Evolutionary conservation across 2,797 vertebrate species (phyloP), one percentile per base, ranked within the genome.

Genomic region (Babyrousa celebensis): DNA sequence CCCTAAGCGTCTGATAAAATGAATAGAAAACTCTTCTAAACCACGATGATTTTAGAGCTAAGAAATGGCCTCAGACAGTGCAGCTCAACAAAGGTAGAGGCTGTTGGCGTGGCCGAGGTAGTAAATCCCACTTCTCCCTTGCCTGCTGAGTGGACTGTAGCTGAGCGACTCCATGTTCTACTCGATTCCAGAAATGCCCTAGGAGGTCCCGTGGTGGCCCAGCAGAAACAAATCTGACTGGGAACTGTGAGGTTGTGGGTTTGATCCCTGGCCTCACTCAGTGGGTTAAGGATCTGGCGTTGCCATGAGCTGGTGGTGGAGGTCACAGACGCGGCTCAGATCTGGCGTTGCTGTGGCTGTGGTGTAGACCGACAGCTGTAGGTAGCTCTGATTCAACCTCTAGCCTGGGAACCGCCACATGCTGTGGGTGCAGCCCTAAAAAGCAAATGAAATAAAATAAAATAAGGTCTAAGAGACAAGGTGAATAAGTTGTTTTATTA

Each of bases 31-130:
- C 20, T 29, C 63, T 15, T 29, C 63, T 15, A 60, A 85, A 67
- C 1, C 6, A 3, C 3, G 43, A 1, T 36, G 5, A 11, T 48
- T 11, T 32, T 68, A 72, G 89, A n/a, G 40, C 16, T 1, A 32
- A 80, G 71, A 84, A 56, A 60, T 27, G 48, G 43, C 84, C 62
- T 70, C 71, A 16, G 56, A 21, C 0, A 1, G 17, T 27, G 6
- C 3, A 0, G 18, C 23, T 23, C 56, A 48, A 27, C 67, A 10
- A 52, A 52, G 16, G 18, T 0, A 8, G 63, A 25, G 27, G 17
- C 32, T 20, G 2, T 25, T 2, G 0, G 0, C 3, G 0, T 3
- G 36, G 68, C 54, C 15, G 6, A 5, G 16, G 1, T 0, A 7
- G 68, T 2, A 23, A n/a, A 1, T n/a, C 63, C 6, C 21, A 11